phyloP scores from a whole-genome alignment of 2,113 vertebrate genomes.

The Pteropus alecto region DNA sequence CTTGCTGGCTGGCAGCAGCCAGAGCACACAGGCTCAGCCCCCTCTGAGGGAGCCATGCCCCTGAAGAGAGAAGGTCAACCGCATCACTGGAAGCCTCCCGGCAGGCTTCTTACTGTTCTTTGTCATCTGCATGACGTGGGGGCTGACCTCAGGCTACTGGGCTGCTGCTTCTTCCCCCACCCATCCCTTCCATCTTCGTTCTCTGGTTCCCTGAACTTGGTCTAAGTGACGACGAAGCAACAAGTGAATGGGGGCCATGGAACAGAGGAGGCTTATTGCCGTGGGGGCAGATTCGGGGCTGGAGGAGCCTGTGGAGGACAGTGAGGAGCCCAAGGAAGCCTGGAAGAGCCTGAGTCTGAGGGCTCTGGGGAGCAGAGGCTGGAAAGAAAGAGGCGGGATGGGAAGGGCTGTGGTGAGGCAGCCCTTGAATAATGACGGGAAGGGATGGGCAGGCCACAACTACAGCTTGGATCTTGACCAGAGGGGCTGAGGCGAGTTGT shows the following conservation, averaged over 20 bases:
- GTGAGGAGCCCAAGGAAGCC: not conserved
- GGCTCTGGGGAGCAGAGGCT: not conserved
- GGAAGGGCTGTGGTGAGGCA: not conserved
- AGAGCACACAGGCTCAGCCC: not conserved
- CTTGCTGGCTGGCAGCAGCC: not conserved
- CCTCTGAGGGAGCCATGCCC: not conserved
- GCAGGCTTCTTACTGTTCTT: not conserved
- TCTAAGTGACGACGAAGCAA: rapidly evolving
- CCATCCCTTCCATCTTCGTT: not conserved
- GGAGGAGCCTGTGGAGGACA: not conserved
- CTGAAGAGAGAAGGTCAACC: not conserved
- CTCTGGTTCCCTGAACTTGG: not conserved
- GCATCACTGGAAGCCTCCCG: not conserved
- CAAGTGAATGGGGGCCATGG: rapidly evolving
- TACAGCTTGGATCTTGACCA: not conserved
- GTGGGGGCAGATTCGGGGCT: not conserved
- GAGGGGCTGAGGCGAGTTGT: rapidly evolving
- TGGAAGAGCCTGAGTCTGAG: not conserved
- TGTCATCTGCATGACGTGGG: not conserved
- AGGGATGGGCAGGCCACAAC: not conserved
- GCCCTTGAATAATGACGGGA: too few relatives aligned
- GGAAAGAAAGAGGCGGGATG: not conserved
- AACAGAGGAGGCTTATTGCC: rapidly evolving
- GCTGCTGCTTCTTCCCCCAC: too few relatives aligned
- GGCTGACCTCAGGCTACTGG: not conserved